Conservation (phyloP, 2,797 vertebrate species). For the Tragelaphus eurycerus region DNA sequence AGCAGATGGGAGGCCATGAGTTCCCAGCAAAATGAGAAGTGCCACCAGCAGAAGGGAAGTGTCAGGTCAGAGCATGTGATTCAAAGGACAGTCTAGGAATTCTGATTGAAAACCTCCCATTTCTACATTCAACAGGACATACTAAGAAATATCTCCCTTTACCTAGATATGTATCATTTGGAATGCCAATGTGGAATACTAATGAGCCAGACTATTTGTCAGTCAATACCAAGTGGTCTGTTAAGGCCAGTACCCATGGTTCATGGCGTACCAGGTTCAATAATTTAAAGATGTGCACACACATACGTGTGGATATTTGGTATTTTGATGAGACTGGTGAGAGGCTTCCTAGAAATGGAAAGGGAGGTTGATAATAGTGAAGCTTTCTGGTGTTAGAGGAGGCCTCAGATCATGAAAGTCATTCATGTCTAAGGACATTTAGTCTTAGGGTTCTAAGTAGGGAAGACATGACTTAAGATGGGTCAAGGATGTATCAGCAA, state of each 20-base stretch:
- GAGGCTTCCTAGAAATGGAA: neutral
- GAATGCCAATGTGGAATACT: neutral
- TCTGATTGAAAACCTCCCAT: neutral
- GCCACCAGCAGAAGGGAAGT: neutral
- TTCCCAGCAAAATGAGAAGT: neutral
- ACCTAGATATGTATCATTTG: neutral
- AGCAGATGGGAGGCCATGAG: neutral
- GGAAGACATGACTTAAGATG: neutral
- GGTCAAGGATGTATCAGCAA: neutral
- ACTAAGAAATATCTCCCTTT: neutral
- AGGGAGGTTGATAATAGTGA: neutral
- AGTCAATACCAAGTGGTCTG: neutral
- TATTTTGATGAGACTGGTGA: neutral
- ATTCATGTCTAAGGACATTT: neutral
- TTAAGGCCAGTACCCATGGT: neutral
- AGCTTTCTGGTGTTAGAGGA: neutral
- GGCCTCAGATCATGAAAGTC: neutral
- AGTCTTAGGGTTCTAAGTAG: neutral
- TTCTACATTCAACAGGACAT: neutral
- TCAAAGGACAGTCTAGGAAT: neutral
- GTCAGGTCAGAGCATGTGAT: neutral
- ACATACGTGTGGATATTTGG: neutral
- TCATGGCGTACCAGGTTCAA: neutral
- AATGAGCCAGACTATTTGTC: neutral
- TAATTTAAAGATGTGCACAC: neutral